A percentile compares a stretch with the other conserved stretches of the same genome.
Conservation (phyloP, 2,797 vertebrate genomes). For the Poeciliopsis turneri region DNA sequence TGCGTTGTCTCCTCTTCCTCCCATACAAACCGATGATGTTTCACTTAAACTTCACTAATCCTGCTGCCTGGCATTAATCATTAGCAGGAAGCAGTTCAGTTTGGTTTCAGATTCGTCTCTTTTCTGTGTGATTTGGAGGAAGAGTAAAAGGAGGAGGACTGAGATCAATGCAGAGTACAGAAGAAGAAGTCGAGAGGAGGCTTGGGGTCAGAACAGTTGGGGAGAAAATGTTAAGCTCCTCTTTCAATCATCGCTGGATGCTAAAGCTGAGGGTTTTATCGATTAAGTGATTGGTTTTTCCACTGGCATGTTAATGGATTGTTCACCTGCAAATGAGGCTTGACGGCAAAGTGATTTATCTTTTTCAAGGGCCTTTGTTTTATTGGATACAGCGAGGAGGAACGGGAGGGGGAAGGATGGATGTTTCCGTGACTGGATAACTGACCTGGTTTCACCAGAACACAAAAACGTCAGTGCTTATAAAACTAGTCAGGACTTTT, state of each 20-base stretch:
- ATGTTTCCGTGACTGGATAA: constrained; percentile 24
- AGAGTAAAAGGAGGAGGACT: background rate
- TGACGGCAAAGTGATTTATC: constrained; percentile 34
- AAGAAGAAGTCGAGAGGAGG: background rate
- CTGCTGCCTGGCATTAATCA: constrained; percentile 21
- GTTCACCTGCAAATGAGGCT: constrained; percentile 50
- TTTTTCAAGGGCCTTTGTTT: constrained; percentile 1
- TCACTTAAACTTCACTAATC: constrained; percentile 22
- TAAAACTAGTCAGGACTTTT: constrained; percentile 9
- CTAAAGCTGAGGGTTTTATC: constrained; percentile 13
- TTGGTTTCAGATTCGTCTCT: constrained; percentile 17
- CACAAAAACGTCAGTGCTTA: constrained; percentile 14
- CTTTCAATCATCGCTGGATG: constrained; percentile 18
- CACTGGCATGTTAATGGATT: constrained; percentile 37
- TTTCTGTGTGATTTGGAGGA: constrained; percentile 25
- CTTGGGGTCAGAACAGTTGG: background rate
- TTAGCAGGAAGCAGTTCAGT: constrained; percentile 15
- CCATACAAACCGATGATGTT: constrained; percentile 2
- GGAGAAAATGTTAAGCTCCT: constrained; percentile 7
- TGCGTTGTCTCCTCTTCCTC: constrained; percentile 26
- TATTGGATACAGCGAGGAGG: constrained; percentile 2
- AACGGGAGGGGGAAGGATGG: background rate
- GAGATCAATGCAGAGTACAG: constrained; percentile 15
- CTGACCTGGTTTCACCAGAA: constrained; percentile 30
- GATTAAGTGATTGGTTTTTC: constrained; percentile 52